phyloP scores from a whole-genome alignment of 2,888 invertebrate species.

The Thereva unica region DNA sequence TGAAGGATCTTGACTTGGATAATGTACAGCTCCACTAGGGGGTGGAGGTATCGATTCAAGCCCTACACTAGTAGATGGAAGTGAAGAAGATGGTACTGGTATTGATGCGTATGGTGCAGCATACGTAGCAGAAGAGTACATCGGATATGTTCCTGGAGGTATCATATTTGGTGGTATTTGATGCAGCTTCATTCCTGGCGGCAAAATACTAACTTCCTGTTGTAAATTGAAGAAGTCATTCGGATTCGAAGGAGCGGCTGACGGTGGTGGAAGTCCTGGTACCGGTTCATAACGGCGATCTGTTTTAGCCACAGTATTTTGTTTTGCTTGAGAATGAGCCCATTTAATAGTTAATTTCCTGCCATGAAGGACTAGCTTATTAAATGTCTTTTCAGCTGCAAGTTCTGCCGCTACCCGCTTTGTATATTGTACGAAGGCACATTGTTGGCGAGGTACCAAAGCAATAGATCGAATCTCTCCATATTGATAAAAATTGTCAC shows the following conservation, averaged over 20 bases:
- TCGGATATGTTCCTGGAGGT: slow-evolving; percentile 54
- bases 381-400: slow-evolving; percentile 95
- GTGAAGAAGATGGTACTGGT: slow-evolving; percentile 54
- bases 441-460: slow-evolving; percentile 89
- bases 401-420: slow-evolving; percentile 86
- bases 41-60: slow-evolving; percentile 54
- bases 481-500: slow-evolving; percentile 97
- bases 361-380: slow-evolving; percentile 82
- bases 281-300: slow-evolving; percentile 70
- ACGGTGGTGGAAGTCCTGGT: slow-evolving; percentile 74
- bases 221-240: slow-evolving; percentile 69
- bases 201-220: slow-evolving; percentile 56
- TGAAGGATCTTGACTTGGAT: slow-evolving; percentile 97
- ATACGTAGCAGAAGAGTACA: slow-evolving; percentile 49
- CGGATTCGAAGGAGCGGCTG: slow-evolving; percentile 63
- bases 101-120: slow-evolving; percentile 56
- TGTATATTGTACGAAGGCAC: slow-evolving; percentile 97
- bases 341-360: slow-evolving; percentile 95
- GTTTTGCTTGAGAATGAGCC: slow-evolving; percentile 91
- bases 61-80: slow-evolving; percentile 42
- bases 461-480: slow-evolving; percentile 96
- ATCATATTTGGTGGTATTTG: slow-evolving; percentile 56
- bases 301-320: slow-evolving; percentile 61
- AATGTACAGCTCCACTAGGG: slow-evolving; percentile 71
- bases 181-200: slow-evolving; percentile 58